These are phyloP conservation scores for Agrenia bidenticulata DNA, from an alignment of 2,888 invertebrate genomes.

Conservation along the genomic window DNA sequence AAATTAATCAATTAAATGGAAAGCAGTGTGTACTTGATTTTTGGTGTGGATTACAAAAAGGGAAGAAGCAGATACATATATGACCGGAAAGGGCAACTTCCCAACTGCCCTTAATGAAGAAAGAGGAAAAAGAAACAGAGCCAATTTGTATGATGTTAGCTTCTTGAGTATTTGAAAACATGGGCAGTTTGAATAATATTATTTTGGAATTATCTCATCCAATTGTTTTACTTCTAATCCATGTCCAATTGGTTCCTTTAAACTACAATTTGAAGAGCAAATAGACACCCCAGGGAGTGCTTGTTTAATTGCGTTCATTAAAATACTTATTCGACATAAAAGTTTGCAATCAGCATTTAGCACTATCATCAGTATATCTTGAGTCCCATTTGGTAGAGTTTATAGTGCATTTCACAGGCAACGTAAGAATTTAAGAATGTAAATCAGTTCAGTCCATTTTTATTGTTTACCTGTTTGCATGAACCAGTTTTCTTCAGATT, in stretches of 20 bases:
- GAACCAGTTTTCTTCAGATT: conserved; percentile 1
- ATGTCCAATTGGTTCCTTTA: neutral
- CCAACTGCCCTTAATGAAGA: no score
- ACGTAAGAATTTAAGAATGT: neutral
- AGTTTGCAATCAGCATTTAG: conserved; percentile 1
- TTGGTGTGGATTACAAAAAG: no score
- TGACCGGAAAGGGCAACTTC: no score
- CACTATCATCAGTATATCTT: no score
- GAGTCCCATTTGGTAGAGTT: neutral
- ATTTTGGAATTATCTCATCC: no score
- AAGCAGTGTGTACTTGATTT: no score
- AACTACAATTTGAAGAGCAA: neutral
- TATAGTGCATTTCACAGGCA: neutral
- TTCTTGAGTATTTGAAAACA: no score
- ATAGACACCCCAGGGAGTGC: conserved; percentile 1
- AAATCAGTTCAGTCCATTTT: neutral
- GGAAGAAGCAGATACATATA: no score
- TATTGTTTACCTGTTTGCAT: neutral
- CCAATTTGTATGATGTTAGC: no score
- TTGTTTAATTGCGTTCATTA: neutral
- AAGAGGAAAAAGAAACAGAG: no score
- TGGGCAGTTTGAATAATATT: no score
- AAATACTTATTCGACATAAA: neutral
- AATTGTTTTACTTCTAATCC: neutral
- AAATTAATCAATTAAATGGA: no score